Evolutionary conservation across 2,888 invertebrate genomes (phyloP).

Genomic region (Dicranocentrus wangi): DNA sequence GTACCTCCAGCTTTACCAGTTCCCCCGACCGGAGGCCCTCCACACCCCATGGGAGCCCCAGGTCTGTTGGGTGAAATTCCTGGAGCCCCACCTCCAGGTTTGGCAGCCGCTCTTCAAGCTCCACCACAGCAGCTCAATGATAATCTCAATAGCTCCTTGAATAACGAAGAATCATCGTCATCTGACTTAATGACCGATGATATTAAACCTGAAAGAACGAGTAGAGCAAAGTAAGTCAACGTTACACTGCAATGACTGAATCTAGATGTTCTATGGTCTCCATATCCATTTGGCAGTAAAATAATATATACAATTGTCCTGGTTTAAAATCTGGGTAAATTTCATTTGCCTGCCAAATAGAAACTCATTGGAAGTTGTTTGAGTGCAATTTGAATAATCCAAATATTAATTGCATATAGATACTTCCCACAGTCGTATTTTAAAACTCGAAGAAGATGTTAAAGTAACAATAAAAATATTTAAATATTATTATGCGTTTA

Average conservation of each 20-base stretch:
- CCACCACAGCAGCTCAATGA: slow-evolving; percentile 46
- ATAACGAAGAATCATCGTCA: slow-evolving; percentile 34
- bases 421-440: slow-evolving; percentile 46
- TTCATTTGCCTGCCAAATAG: slow-evolving; percentile 29
- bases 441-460: no score
- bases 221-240: slow-evolving; percentile 62
- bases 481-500: no score
- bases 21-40: slow-evolving; percentile 59
- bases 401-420: slow-evolving; percentile 62
- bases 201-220: slow-evolving; percentile 8
- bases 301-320: slow-evolving; percentile 8
- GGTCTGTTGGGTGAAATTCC: slow-evolving; percentile 72
- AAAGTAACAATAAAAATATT: no score
- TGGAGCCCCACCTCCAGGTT: slow-evolving; percentile 15
- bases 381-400: slow-evolving; percentile 54
- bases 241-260: no score
- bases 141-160: slow-evolving; percentile 14
- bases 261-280: no score
- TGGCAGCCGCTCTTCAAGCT: slow-evolving; percentile 29
- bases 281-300: no score
- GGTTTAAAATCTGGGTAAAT: slow-evolving; percentile 10
- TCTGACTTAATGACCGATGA: slow-evolving; percentile 40
- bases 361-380: slow-evolving; percentile 54
- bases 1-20: slow-evolving; percentile 56
- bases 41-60: slow-evolving; percentile 45